Evolutionary conservation across 2,888 invertebrate genomes (phyloP), one percentile per base, ranked within the genome.

Genomic region (Leptinotarsa juncta): DNA sequence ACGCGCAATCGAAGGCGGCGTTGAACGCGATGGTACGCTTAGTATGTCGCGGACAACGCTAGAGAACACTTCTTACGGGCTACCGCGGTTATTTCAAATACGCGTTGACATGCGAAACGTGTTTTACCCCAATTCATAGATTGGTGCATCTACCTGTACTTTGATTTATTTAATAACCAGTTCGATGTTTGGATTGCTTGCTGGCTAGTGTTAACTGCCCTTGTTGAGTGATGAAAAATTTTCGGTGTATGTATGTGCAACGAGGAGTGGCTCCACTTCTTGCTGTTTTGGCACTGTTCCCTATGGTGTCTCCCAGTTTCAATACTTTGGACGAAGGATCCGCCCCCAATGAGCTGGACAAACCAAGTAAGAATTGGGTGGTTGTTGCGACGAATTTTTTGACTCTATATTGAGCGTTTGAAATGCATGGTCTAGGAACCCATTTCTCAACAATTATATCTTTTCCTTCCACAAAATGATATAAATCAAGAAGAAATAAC

Each of bases 281-380:
- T 18, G 20, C 57, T 57, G 57, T 84, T 74, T 79, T 84, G 81
- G 79, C 83, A 74, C 76, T 90, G 80, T 88, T 88, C 77, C 89
- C 89, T 62, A 82, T 88, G 71, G 89, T 89, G 79, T 87, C 87
- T 70, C 88, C 79, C 85, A 89, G 79, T 42, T 90, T 91, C 81
- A 86, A 83, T 79, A 85, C 83, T 79, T 89, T 90, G 10, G 91
- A 91, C 83, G 91, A 91, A 14, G 90, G 91, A 75, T 90, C 91
- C 76, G 90, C 90, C 80, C 88, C 91, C 55, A 91, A 91, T 49
- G 66, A 66, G 50, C 32, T 68, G 42, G 68, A 91, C 87, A 91
- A 90, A 83, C 91, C 91, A 90, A 91, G 91, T 91, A 81, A 88
- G 87, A 16, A n/a, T 16, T 51, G 51, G 15, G 51, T 51, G 16